Evolutionary conservation across 2,797 vertebrate genomes (phyloP).

Genomic region (Streptopelia turtur): DNA sequence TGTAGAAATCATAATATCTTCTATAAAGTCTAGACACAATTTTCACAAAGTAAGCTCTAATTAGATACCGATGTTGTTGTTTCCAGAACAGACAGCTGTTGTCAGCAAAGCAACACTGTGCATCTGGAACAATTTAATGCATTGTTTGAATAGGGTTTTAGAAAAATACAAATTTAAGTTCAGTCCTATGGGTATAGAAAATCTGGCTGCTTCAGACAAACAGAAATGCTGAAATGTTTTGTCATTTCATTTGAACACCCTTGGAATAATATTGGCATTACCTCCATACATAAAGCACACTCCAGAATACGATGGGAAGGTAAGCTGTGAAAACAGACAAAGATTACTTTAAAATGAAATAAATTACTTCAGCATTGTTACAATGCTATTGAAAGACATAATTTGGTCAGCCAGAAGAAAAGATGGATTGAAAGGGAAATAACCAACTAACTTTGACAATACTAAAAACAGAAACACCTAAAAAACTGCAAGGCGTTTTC

Average conservation of each 20-base stretch:
- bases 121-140: conserved; percentile 15
- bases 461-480: not conserved
- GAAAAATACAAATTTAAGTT: not conserved
- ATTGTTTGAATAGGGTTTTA: not conserved
- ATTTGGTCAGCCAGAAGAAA: not conserved
- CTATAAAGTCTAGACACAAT: not conserved
- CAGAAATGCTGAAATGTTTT: not conserved
- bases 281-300: not conserved
- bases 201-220: not conserved
- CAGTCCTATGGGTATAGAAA: not conserved
- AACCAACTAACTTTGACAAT: not conserved
- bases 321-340: not conserved
- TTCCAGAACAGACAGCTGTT: conserved; percentile 27
- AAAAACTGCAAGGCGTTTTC: not conserved
- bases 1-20: not conserved
- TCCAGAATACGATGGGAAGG: not conserved
- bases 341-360: not conserved
- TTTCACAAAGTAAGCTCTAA: not conserved
- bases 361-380: not conserved
- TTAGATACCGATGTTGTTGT: not conserved
- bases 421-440: not conserved
- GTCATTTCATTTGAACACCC: not conserved
- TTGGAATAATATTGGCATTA: not conserved
- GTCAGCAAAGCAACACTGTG: not conserved
- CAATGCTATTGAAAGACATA: not conserved